Base-by-base conservation (phyloP, 2,888 invertebrate genomes). In the Ophion obscuratus region DNA sequence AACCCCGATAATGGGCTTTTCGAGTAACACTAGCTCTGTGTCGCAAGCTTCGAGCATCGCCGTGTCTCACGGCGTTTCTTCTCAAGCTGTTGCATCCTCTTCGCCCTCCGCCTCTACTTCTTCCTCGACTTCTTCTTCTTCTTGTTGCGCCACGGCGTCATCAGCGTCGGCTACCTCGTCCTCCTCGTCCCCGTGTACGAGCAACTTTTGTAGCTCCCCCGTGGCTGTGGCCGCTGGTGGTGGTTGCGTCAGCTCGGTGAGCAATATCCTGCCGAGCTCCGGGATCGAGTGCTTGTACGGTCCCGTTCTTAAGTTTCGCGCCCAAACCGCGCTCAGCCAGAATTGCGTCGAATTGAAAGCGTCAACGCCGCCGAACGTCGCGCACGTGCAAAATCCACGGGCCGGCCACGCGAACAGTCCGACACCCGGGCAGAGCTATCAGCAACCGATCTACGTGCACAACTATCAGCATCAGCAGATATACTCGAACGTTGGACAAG, bases 221-320 rank as follows among this genome's bases (percentile, higher is more conserved):
- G n/a, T 44, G n/a, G 64, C 64, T 27, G 17, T 7, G 7, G 66
- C 66, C 7, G 40, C 20, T 36, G 78, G 36, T 61, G 84, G 87
- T 87, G 86, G 86, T 62, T 84, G 83, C 71, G 87, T 88, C 61
- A 89, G 85, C 66, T 84, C 90, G 68, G 59, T 86, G 31, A 89
- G 86, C 62, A 83, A 80, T 61, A 74, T 81, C 53, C 76, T 88
- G 40, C 87, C 90, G 11, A 79, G 87, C 17, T 89, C 92, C 0
- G 89, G 86, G 40, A 79, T 89, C 17, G 93, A 93, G 81, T 92
- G 92, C 75, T 87, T 94, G n/a, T 94, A 94, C 86, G 94, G 93
- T 0, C 94, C 94, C n/a, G 94, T 94, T 17, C 83, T 94, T 66
- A 94, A 94, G 82, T 94, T 94, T 83, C 93, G 93, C 9, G 92